Conservation (phyloP, 2,888 invertebrate species). For the Acanthosepion pharaonis region DNA sequence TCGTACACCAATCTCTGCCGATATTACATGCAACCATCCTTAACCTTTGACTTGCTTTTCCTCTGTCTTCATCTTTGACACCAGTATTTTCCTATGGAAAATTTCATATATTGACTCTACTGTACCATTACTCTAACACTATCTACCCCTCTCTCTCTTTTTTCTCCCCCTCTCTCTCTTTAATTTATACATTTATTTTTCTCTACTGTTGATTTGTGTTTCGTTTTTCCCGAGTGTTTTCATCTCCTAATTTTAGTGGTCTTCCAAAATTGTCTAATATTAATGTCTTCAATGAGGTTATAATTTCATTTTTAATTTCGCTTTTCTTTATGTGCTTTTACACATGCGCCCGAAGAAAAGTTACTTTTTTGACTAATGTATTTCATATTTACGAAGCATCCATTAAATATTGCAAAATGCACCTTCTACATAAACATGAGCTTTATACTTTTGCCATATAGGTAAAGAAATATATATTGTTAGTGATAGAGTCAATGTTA, state of each 20-base stretch:
- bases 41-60: not conserved
- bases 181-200: not conserved
- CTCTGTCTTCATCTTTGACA: not conserved
- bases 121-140: not conserved
- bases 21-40: not conserved
- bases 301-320: not conserved
- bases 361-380: not conserved
- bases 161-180: too few relatives aligned
- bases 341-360: not conserved
- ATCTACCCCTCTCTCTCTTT: not conserved
- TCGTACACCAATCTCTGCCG: too few relatives aligned
- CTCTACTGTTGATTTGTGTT: too few relatives aligned
- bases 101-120: not conserved
- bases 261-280: not conserved
- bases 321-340: not conserved
- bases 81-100: not conserved
- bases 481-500: too few relatives aligned
- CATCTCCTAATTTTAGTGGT: not conserved
- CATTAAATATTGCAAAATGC: not conserved
- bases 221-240: not conserved
- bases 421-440: not conserved
- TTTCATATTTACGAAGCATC: not conserved
- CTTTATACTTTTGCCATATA: too few relatives aligned
- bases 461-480: too few relatives aligned
- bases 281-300: not conserved